These are phyloP conservation scores for Recurvirostra avosetta DNA, from an alignment of 2,113 vertebrate genomes.

Conservation along the genomic window DNA sequence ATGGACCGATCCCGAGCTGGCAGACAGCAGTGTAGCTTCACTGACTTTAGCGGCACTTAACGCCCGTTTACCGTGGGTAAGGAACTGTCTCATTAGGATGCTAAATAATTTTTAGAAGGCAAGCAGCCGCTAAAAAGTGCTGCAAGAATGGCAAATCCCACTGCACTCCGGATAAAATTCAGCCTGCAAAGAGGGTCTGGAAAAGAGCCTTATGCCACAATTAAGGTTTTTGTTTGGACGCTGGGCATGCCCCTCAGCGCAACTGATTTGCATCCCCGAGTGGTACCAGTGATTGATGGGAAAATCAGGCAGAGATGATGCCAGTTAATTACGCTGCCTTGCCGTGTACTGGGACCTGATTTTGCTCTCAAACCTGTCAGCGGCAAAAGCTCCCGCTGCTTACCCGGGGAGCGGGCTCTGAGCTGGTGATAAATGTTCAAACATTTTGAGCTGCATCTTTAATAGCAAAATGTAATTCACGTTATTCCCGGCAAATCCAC, in stretches of 20 bases:
- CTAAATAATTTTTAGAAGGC: constrained; percentile 22
- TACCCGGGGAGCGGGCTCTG: accelerated
- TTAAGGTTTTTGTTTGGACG: constrained; percentile 47
- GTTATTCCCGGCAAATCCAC: not conserved
- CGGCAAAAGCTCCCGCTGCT: not conserved
- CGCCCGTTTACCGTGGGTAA: not conserved
- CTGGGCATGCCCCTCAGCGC: not conserved
- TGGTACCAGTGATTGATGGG: constrained; percentile 23
- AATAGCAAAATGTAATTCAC: constrained; percentile 14
- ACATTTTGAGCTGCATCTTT: constrained; percentile 27
- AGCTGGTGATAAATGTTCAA: not conserved
- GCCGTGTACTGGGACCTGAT: not conserved
- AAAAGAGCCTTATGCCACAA: constrained; percentile 31
- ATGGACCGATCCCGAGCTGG: not conserved
- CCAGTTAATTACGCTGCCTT: constrained; percentile 31
- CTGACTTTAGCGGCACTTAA: constrained; percentile 25
- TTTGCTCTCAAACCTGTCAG: constrained; percentile 1
- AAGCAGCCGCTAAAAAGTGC: not conserved
- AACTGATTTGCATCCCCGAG: constrained; percentile 27
- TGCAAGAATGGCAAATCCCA: constrained; percentile 1
- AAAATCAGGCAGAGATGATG: constrained; percentile 30
- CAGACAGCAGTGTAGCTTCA: constrained; percentile 15
- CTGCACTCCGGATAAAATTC: not conserved
- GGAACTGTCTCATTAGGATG: not conserved
- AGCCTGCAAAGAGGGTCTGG: constrained; percentile 4